phyloP scores from a whole-genome alignment of 2,113 vertebrate species.

The Opisthocomus hoazin region DNA sequence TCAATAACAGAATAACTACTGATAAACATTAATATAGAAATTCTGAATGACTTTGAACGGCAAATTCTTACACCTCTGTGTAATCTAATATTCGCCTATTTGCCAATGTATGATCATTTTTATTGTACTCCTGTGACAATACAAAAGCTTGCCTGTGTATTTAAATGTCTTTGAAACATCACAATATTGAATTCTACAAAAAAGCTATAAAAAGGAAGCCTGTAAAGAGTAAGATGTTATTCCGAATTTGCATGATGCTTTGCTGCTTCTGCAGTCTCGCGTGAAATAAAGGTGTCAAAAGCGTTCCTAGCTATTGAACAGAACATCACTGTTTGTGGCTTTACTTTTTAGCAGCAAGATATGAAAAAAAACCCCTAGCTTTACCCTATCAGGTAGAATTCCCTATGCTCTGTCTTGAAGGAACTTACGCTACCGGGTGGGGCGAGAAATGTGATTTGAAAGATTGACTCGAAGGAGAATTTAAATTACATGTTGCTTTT shows the following conservation, averaged over 20 bases:
- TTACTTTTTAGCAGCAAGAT: background rate
- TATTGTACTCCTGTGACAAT: background rate
- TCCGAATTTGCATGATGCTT: background rate
- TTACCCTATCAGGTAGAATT: background rate
- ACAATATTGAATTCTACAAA: background rate
- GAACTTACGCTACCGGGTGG: accelerated
- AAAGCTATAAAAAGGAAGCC: background rate
- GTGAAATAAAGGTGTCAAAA: background rate
- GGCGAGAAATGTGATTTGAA: background rate
- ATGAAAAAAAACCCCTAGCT: background rate
- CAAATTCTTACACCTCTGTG: background rate
- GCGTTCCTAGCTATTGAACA: background rate
- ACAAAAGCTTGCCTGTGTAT: background rate
- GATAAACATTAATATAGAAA: background rate
- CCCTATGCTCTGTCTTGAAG: background rate
- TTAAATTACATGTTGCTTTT: background rate
- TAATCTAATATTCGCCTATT: background rate
- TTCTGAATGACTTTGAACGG: background rate
- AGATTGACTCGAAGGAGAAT: background rate
- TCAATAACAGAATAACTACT: background rate
- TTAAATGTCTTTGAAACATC: conserved; percentile 7
- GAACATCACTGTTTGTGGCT: background rate
- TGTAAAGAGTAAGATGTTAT: background rate
- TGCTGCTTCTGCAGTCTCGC: background rate
- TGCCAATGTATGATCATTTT: background rate